A percentile compares a stretch with the other conserved stretches of the same genome.
Conservation (phyloP, 2,797 vertebrate species). For the Crenichthys baileyi region DNA sequence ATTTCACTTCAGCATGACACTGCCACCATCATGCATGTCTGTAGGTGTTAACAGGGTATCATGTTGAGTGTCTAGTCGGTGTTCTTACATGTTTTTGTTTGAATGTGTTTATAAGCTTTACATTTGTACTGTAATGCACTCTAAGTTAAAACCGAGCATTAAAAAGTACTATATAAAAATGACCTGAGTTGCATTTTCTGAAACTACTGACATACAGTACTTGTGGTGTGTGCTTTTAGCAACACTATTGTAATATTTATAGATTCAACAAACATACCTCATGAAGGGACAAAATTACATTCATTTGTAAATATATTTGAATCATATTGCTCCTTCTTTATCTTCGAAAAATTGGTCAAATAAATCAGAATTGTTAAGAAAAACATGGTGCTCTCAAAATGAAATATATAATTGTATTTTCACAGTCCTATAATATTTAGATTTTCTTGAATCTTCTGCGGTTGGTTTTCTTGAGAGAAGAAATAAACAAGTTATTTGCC, state of each 20-base stretch:
- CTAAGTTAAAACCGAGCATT: background rate
- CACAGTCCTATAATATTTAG: no score
- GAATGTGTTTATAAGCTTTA: background rate
- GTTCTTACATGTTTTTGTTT: background rate
- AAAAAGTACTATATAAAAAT: background rate
- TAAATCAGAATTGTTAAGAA: no score
- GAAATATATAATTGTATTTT: no score
- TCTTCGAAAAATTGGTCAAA: no score
- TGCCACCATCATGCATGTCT: background rate
- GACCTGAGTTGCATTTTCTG: background rate
- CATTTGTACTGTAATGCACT: background rate
- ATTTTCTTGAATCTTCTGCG: no score
- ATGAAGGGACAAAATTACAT: no score
- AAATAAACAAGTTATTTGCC: background rate
- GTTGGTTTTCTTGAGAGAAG: no score
- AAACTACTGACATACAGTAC: background rate
- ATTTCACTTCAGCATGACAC: background rate
- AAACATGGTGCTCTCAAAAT: no score
- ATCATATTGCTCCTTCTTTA: no score
- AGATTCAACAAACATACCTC: no score
- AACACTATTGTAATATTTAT: no score
- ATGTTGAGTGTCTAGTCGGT: background rate
- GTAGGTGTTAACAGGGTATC: background rate
- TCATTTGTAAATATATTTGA: no score
- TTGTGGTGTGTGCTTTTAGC: background rate